phyloP scores from a whole-genome alignment of 2,888 invertebrate genomes.

The Apodemia hepburni region DNA sequence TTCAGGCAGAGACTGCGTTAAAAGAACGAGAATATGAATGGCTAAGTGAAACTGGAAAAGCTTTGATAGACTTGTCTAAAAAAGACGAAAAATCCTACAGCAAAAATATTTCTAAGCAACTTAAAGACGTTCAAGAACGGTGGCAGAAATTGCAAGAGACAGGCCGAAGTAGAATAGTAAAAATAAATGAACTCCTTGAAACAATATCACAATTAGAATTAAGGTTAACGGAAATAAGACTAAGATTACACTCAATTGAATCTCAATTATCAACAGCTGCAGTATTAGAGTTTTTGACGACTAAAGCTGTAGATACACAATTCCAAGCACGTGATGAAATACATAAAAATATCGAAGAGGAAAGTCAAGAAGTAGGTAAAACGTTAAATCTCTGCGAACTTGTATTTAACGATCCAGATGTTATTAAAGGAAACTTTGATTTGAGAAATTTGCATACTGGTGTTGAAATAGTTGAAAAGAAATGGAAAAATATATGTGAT shows the following conservation, averaged over 20 bases:
- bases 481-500: constrained; percentile 89
- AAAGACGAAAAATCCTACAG: constrained; percentile 79
- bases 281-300: constrained; percentile 82
- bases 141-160: constrained; percentile 85
- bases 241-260: constrained; percentile 87
- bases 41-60: constrained; percentile 84
- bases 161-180: constrained; percentile 84
- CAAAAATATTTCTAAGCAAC: constrained; percentile 78
- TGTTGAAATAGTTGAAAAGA: constrained; percentile 85
- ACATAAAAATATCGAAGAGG: constrained; percentile 87
- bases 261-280: constrained; percentile 84
- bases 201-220: constrained; percentile 86
- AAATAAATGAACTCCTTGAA: constrained; percentile 85
- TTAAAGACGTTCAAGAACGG: constrained; percentile 81
- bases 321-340: constrained; percentile 86
- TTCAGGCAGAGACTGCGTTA: constrained; percentile 86
- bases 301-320: constrained; percentile 84
- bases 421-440: constrained; percentile 78
- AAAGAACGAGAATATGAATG: constrained; percentile 90
- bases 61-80: constrained; percentile 82
- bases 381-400: constrained; percentile 90
- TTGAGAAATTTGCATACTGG: constrained; percentile 84
- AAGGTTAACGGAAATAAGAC: constrained; percentile 85
- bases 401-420: constrained; percentile 86
- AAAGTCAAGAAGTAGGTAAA: constrained; percentile 89